These are phyloP conservation scores for Simalia tracyae DNA, from an alignment of 2,797 vertebrate genomes.

Conservation along the genomic window DNA sequence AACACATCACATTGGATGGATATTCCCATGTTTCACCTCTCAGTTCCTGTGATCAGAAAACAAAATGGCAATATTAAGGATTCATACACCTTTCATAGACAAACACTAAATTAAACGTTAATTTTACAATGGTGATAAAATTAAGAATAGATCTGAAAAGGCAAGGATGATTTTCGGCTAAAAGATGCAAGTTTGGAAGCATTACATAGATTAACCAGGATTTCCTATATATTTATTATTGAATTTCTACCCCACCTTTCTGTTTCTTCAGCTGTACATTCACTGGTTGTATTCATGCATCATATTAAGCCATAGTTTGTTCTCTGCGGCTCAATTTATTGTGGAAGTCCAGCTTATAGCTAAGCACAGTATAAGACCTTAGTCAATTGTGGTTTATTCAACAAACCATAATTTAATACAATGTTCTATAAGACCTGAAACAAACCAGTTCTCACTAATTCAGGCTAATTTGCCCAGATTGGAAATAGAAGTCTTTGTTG, in stretches of 20 bases:
- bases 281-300: background rate
- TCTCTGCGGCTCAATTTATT: background rate
- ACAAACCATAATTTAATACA: background rate
- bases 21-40: conserved; percentile 84
- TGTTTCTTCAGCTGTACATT: background rate
- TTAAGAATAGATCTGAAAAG: background rate
- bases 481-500: background rate
- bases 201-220: background rate
- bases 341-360: background rate
- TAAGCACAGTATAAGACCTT: background rate
- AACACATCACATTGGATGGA: conserved; percentile 82
- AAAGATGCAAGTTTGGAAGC: background rate
- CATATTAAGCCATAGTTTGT: background rate
- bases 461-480: background rate
- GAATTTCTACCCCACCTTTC: background rate
- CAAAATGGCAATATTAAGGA: conserved; percentile 19
- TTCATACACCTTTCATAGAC: background rate
- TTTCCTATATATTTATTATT: background rate
- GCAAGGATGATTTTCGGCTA: background rate
- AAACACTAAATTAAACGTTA: background rate
- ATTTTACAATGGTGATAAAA: background rate
- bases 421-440: background rate
- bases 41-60: conserved; percentile 76
- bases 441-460: conserved; percentile 4
- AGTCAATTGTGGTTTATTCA: background rate